A percentile compares a stretch with the other conserved stretches of the same genome.
Evolutionary conservation across 2,888 invertebrate genomes (phyloP).

Genomic region (Volucella inanis): DNA sequence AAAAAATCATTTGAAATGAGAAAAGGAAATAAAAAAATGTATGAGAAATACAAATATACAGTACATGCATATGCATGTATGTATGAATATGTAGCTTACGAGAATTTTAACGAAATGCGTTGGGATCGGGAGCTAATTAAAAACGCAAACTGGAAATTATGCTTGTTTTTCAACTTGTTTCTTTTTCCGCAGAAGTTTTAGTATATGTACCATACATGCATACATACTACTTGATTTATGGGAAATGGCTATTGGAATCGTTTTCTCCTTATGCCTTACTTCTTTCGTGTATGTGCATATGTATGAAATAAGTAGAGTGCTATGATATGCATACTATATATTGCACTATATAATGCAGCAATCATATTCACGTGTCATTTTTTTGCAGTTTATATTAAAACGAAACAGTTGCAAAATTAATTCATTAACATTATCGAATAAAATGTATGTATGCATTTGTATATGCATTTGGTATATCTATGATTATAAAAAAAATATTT

Average conservation of each 20-base stretch:
- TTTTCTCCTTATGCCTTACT: constrained; percentile 53
- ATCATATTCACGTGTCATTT: no score
- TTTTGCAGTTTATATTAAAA: no score
- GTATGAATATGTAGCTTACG: constrained; percentile 16
- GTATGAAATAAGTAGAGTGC: neutral
- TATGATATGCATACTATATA: no score
- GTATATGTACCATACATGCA: constrained; percentile 11
- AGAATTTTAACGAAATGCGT: constrained; percentile 59
- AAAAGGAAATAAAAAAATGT: constrained; percentile 35
- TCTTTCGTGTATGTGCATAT: constrained; percentile 5
- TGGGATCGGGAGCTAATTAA: constrained; percentile 70
- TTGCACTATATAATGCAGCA: no score
- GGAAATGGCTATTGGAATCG: constrained; percentile 65
- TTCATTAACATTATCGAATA: no score
- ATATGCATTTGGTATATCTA: no score
- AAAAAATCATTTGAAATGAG: constrained; percentile 54
- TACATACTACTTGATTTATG: constrained; percentile 73
- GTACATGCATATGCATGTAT: neutral
- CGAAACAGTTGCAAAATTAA: no score
- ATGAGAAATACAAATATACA: constrained; percentile 9
- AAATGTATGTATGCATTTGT: no score
- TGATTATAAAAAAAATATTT: no score
- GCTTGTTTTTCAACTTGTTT: constrained; percentile 63
- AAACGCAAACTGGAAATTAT: constrained; percentile 74
- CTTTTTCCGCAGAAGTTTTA: constrained; percentile 53